Evolutionary conservation across 2,113 vertebrate genomes (phyloP), one percentile per base, ranked within the genome.

Genomic region (Atractosteus spatula): DNA sequence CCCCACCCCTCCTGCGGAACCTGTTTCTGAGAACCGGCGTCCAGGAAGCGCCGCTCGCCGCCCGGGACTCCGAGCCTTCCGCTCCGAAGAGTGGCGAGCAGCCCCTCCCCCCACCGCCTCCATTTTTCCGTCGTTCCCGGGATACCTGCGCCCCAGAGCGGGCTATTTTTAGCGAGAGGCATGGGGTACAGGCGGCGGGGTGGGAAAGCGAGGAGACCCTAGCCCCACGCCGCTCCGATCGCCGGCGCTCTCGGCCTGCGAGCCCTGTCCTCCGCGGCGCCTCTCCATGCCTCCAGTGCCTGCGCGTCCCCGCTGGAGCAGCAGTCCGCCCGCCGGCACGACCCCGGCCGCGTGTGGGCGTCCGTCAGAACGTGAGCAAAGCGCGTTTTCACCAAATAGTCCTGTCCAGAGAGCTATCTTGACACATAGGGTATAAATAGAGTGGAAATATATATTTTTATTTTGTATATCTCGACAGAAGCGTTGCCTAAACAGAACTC

Each of bases 131-230:
- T 29, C 29, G 29, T 29, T 29, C 29, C 29, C 29, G 29, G 29
- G 29, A 29, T 29, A 29, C 29, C 29, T 29, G 29, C 29, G 29
- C 29, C 29, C 29, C 29, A 29, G 29, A 29, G 29, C 29, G 44
- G 59, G 72, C 87, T 93, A 92, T 92, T 87, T 91, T 89, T 91
- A 87, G 86, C 45, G 8, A 71, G 71, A 90, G 90, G 86, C 82
- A 93, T 93, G 91, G 91, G 91, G 91, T 93, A 93, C 91, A 91
- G 86, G 82, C 83, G 76, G 83, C 76, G 79, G 74, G 81, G 81
- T 84, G 82, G 87, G 10, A 91, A 89, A 89, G 79, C 81, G 86
- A 86, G 82, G 87, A 51, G 47, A 81, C 85, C 88, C 76, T 83
- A 69, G 83, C 80, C 82, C 77, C 76, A 78, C 83, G 77, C 81